These are phyloP conservation scores for Camponotus vicinus DNA, from an alignment of 1,140 invertebrate genomes.

Conservation along the genomic window DNA sequence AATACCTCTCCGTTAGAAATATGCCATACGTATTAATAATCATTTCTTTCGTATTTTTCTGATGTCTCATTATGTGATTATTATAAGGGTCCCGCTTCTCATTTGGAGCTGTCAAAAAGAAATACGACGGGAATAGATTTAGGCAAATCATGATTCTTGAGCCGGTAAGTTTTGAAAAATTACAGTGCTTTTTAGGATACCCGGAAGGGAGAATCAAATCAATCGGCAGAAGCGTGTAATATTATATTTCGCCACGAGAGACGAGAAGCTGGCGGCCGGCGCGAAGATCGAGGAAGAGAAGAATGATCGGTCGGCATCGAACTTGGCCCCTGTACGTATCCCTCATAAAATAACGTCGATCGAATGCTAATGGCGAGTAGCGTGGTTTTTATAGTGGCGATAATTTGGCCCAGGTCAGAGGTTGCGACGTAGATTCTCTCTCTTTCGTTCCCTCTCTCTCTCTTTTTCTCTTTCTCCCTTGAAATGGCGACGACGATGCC, in stretches of 20 bases:
- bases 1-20: neutral
- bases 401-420: conserved; percentile 68
- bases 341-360: conserved; percentile 69
- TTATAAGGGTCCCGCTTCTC: neutral
- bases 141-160: conserved; percentile 2
- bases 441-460: neutral
- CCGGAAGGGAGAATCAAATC: neutral
- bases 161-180: neutral
- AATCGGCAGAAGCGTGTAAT: conserved; percentile 1
- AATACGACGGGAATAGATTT: conserved; percentile 1
- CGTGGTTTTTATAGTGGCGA: conserved; percentile 66
- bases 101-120: neutral
- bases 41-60: neutral
- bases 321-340: conserved; percentile 48
- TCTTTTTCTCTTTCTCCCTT: conserved; percentile 4
- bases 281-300: conserved; percentile 31
- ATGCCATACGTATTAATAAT: neutral
- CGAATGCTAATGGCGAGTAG: conserved; percentile 73
- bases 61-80: neutral
- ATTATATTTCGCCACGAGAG: conserved; percentile 30
- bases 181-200: neutral
- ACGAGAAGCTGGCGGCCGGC: conserved; percentile 17
- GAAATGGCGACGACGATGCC: conserved; percentile 14
- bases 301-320: conserved; percentile 52
- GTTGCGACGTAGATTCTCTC: conserved; percentile 30